Percentiles rank a stretch among this genome's conserved stretches.
Conservation (phyloP, 2,888 invertebrate species). For the Leucozona laternaria region DNA sequence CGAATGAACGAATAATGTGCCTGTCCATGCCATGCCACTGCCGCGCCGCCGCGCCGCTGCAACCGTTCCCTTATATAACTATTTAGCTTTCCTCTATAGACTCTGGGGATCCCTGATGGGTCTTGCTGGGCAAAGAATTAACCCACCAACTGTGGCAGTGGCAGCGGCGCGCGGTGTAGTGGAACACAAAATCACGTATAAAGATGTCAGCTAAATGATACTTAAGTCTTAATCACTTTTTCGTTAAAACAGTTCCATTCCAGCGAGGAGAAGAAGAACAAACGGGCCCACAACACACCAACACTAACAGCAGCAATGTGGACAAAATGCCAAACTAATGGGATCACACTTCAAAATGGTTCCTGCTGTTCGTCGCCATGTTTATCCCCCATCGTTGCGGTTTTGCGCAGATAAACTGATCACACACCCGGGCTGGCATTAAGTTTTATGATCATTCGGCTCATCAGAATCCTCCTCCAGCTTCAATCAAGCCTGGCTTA, state of each 20-base stretch:
- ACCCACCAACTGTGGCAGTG: slow-evolving; percentile 44
- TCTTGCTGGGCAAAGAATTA: slow-evolving; percentile 36
- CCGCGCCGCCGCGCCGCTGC: not conserved
- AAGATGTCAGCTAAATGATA: slow-evolving; percentile 75
- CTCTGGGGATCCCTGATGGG: too few species aligned
- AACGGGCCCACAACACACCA: slow-evolving; percentile 24
- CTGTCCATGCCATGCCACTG: slow-evolving; percentile 1
- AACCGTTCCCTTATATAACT: slow-evolving; percentile 6
- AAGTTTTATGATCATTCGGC: slow-evolving; percentile 67
- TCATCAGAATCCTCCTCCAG: slow-evolving; percentile 50
- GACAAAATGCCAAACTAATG: slow-evolving; percentile 71
- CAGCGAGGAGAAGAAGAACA: slow-evolving; percentile 7
- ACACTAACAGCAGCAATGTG: slow-evolving; percentile 28
- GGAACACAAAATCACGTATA: slow-evolving; percentile 60
- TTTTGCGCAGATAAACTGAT: slow-evolving; percentile 11
- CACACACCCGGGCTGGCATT: slow-evolving; percentile 52
- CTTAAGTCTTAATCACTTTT: slow-evolving; percentile 75
- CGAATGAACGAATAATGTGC: slow-evolving; percentile 61
- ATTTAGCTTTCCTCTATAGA: slow-evolving; percentile 25
- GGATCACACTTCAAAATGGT: slow-evolving; percentile 75
- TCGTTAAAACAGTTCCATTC: slow-evolving; percentile 42
- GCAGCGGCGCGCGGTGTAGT: slow-evolving; percentile 18
- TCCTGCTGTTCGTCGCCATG: slow-evolving; percentile 66
- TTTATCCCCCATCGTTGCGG: not conserved
- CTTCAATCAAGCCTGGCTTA: slow-evolving; percentile 21